These are phyloP conservation scores for Amphiprion percula DNA, from an alignment of 2,113 vertebrate species.

Conservation along the genomic window DNA sequence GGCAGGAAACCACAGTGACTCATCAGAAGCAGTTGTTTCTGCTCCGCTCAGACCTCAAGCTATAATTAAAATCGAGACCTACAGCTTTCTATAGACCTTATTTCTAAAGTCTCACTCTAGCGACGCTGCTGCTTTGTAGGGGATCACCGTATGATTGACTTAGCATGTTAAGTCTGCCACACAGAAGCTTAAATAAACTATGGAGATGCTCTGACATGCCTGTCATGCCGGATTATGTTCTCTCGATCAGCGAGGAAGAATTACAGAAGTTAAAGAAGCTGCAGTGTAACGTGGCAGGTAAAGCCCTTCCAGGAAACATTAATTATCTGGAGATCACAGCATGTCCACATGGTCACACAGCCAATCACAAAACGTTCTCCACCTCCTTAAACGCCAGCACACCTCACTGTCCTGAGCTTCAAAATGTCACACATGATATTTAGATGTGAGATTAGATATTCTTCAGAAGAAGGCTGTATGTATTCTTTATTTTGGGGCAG, in stretches of 20 bases:
- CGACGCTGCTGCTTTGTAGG: background rate
- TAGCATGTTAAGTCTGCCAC: background rate
- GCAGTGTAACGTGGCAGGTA: constrained; percentile 10
- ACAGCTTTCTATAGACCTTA: background rate
- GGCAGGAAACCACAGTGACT: background rate
- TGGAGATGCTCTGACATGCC: constrained; percentile 4
- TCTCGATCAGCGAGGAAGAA: background rate
- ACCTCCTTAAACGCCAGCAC: background rate
- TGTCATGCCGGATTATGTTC: constrained; percentile 16
- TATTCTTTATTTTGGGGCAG: too few relatives aligned
- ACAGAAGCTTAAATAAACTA: constrained; percentile 9
- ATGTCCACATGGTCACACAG: background rate
- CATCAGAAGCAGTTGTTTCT: background rate
- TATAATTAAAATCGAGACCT: background rate
- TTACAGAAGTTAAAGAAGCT: constrained; percentile 1
- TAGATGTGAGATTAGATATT: too few relatives aligned
- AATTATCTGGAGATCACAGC: constrained; percentile 16
- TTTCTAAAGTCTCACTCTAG: background rate
- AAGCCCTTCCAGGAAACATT: constrained; percentile 14
- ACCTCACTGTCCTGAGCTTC: background rate
- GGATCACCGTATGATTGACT: background rate
- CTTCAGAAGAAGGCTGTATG: too few relatives aligned
- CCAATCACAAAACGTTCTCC: background rate
- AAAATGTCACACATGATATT: background rate
- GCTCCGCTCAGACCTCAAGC: too few relatives aligned